Evolutionary conservation across 2,113 vertebrate genomes (phyloP).

Genomic region (Stictonetta naevosa): DNA sequence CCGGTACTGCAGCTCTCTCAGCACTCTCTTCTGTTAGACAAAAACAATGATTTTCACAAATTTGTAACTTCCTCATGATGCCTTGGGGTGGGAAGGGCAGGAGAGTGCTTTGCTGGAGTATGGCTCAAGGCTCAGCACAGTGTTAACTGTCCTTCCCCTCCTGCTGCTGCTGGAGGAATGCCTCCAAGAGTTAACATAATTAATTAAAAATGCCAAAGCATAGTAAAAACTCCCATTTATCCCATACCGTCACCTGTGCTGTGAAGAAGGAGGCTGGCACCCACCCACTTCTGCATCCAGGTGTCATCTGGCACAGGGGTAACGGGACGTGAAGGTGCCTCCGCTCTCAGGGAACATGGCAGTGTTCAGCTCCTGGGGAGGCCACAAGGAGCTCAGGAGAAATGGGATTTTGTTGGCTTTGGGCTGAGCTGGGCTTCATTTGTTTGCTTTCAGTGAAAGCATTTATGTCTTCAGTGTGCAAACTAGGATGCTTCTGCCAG

Average conservation of each 20-base stretch:
- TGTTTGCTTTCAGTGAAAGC: background rate
- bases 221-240: background rate
- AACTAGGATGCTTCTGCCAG: background rate
- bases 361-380: background rate
- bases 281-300: background rate
- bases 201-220: background rate
- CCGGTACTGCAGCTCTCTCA: accelerated
- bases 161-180: background rate
- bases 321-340: background rate
- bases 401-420: background rate
- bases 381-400: background rate
- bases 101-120: background rate
- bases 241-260: background rate
- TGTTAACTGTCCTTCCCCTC: background rate
- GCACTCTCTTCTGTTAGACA: accelerated
- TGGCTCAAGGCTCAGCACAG: background rate
- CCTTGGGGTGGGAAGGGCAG: background rate
- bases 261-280: background rate
- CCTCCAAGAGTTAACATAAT: background rate
- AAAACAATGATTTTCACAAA: background rate
- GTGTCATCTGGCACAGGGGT: background rate
- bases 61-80: background rate
- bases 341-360: background rate
- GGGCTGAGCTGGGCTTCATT: background rate
- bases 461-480: background rate